Evolutionary conservation across 1,140 invertebrate genomes (phyloP).

Genomic region (Andrena cerasifolii): DNA sequence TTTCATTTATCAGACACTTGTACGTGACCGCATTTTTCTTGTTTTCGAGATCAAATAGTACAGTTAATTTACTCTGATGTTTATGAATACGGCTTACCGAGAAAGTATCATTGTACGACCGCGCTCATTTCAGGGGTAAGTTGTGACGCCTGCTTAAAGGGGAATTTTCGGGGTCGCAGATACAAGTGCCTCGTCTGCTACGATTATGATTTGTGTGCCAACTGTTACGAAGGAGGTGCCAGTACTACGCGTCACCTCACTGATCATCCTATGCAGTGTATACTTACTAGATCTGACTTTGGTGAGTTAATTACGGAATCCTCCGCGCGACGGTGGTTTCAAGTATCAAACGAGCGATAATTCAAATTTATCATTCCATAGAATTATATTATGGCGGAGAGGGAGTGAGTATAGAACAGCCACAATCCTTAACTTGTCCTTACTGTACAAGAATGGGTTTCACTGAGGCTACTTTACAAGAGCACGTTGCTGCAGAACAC

Average conservation of each 20-base stretch:
- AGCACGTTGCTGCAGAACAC: slow-evolving; percentile 96
- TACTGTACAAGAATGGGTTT: slow-evolving; percentile 98
- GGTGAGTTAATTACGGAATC: slow-evolving; percentile 84
- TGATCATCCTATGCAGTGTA: slow-evolving; percentile 99
- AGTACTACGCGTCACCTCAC: slow-evolving; percentile 96
- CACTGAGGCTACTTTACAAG: slow-evolving; percentile 94
- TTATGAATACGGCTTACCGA: neutral
- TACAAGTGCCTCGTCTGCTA: slow-evolving; percentile 99
- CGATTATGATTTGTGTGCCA: slow-evolving; percentile 99
- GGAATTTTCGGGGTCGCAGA: slow-evolving; percentile 97
- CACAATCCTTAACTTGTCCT: slow-evolving; percentile 97
- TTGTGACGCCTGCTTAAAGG: slow-evolving; percentile 99
- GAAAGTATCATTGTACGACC: neutral
- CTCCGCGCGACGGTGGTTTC: neutral
- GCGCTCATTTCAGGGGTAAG: slow-evolving; percentile 90
- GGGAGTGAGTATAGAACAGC: slow-evolving; percentile 92
- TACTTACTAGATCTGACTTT: slow-evolving; percentile 97
- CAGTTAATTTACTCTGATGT: neutral
- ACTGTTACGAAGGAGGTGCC: slow-evolving; percentile 97
- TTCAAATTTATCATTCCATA: slow-evolving; percentile 74
- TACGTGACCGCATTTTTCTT: neutral
- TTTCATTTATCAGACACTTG: neutral
- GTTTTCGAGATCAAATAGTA: neutral
- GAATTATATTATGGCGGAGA: slow-evolving; percentile 98
- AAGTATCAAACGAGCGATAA: neutral